Evolutionary conservation across 2,797 vertebrate species (phyloP).

Genomic region (Cygnus olor): DNA sequence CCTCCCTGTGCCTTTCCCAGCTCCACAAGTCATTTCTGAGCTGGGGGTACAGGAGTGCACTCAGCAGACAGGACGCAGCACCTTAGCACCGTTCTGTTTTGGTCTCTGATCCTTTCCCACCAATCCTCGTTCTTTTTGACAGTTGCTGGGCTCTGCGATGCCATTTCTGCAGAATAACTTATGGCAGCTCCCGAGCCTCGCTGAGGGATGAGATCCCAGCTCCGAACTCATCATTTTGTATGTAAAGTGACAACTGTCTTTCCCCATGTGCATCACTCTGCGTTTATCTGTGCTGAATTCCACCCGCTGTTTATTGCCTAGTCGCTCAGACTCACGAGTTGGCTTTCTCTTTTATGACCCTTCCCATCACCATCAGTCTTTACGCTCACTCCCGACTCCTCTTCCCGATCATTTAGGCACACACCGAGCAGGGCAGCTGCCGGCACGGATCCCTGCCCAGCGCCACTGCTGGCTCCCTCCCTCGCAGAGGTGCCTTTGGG

Average conservation of each 20-base stretch:
- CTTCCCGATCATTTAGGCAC: not conserved
- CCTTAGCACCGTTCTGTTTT: not conserved
- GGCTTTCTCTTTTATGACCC: not conserved
- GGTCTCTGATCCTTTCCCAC: not conserved
- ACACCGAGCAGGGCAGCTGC: not conserved
- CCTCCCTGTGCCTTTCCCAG: not conserved
- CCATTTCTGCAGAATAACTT: not conserved
- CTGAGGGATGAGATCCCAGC: not conserved
- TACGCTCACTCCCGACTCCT: not conserved
- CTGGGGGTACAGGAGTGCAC: not conserved
- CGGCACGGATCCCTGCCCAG: not conserved
- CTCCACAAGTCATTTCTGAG: not conserved
- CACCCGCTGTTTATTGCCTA: not conserved
- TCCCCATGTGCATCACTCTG: not conserved
- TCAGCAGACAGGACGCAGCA: not conserved
- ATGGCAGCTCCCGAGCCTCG: not conserved
- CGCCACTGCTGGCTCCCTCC: not conserved
- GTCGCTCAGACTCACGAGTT: fast-evolving
- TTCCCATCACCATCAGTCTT: not conserved
- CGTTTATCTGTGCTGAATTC: not conserved
- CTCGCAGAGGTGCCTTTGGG: fast-evolving
- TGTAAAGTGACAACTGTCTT: not conserved
- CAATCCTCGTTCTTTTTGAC: not conserved
- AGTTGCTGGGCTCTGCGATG: not conserved
- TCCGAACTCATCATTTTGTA: not conserved